Evolutionary conservation across 2,113 vertebrate species (phyloP).

Genomic region (Elephas maximus): DNA sequence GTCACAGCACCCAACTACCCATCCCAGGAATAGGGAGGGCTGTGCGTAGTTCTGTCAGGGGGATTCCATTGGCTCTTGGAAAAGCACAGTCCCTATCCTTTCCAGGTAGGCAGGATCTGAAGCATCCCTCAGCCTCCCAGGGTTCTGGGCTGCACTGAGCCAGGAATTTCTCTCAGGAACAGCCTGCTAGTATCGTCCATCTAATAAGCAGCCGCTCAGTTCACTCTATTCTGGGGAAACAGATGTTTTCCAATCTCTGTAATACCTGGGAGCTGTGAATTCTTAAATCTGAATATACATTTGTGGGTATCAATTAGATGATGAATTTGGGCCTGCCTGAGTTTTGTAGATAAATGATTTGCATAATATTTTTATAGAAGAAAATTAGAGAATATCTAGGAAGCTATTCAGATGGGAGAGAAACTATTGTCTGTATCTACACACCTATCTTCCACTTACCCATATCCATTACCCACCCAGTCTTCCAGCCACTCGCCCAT

Average conservation of each 20-base stretch:
- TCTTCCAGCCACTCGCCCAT: not conserved
- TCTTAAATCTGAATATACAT: constrained; percentile 10
- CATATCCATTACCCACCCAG: not conserved
- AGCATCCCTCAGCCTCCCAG: not conserved
- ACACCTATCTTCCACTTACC: not conserved
- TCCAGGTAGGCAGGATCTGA: not conserved
- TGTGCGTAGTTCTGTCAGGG: not conserved
- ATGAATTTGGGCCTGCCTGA: not conserved
- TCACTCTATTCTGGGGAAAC: not conserved
- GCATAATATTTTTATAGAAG: not conserved
- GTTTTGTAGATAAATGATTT: not conserved
- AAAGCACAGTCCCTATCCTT: not conserved
- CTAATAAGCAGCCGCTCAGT: not conserved
- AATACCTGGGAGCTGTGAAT: not conserved
- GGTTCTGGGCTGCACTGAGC: not conserved
- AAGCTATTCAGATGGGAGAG: not conserved
- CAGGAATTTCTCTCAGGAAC: not conserved
- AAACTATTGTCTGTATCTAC: not conserved
- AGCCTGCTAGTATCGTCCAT: not conserved
- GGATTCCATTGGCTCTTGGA: not conserved
- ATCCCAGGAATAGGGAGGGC: not conserved
- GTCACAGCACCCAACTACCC: not conserved
- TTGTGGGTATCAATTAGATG: not conserved
- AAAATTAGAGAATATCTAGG: not conserved
- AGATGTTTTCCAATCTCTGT: not conserved